These are phyloP conservation scores for Achatina immaculata DNA, from an alignment of 1,140 invertebrate genomes.

Conservation along the genomic window DNA sequence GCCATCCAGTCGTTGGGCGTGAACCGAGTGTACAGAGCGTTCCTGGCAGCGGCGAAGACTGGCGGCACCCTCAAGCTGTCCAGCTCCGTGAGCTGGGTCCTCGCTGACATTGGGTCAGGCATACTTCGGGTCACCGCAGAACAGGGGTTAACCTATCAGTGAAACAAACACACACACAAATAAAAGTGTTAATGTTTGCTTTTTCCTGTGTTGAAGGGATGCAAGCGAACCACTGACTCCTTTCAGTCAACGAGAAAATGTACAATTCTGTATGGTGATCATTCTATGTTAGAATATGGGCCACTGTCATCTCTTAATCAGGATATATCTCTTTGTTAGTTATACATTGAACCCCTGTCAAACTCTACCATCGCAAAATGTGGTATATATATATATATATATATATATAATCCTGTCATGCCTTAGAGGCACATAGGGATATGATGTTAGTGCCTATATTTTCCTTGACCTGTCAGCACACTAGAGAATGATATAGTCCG, in stretches of 20 bases:
- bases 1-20: constrained; percentile 92
- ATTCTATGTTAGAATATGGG: too few relatives aligned
- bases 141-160: constrained; percentile 57
- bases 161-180: not conserved
- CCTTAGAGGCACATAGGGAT: too few relatives aligned
- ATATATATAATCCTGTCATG: too few relatives aligned
- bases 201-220: not conserved
- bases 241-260: not conserved
- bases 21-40: constrained; percentile 71
- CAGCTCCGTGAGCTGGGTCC: constrained; percentile 66
- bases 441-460: too few relatives aligned
- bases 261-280: too few relatives aligned
- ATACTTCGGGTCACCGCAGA: constrained; percentile 59
- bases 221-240: not conserved
- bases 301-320: too few relatives aligned
- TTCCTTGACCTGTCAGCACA: too few relatives aligned
- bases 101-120: constrained; percentile 63
- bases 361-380: too few relatives aligned
- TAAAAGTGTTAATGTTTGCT: not conserved
- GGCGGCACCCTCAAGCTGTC: constrained; percentile 70
- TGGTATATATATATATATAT: too few relatives aligned
- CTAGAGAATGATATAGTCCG: too few relatives aligned
- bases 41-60: constrained; percentile 70
- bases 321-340: too few relatives aligned
- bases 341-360: too few relatives aligned